Percentiles rank a stretch among this genome's conserved stretches.
phyloP scores from a whole-genome alignment of 2,888 invertebrate genomes.

The Lymantria dispar region DNA sequence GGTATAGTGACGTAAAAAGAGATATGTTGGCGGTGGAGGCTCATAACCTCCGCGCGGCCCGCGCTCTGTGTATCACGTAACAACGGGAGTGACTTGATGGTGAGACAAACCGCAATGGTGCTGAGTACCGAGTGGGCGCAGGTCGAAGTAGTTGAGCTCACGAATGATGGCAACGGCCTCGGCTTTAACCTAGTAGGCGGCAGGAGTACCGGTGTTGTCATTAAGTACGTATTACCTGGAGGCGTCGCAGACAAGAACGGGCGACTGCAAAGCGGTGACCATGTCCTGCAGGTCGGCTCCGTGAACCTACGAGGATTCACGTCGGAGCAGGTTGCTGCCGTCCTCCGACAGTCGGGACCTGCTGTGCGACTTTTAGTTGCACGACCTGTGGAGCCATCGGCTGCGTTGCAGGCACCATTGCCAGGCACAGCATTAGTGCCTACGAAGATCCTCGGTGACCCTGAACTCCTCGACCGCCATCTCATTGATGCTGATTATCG shows the following conservation, averaged over 20 bases:
- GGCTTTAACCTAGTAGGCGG: conserved; percentile 99
- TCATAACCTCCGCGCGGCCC: conserved; percentile 65
- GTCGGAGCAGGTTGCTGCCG: conserved; percentile 92
- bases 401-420: conserved; percentile 88
- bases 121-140: conserved; percentile 99
- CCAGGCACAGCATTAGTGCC: conserved; percentile 95
- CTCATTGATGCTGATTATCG: conserved; percentile 89
- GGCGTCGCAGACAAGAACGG: conserved; percentile 98
- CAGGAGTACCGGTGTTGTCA: conserved; percentile 98
- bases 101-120: conserved; percentile 84
- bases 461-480: conserved; percentile 93
- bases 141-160: conserved; percentile 98
- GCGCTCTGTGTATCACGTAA: conserved; percentile 66
- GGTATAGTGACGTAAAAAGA: conserved; percentile 21
- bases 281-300: conserved; percentile 97
- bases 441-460: conserved; percentile 94
- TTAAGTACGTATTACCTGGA: conserved; percentile 98
- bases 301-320: conserved; percentile 98
- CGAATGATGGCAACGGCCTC: conserved; percentile 98
- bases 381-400: conserved; percentile 93
- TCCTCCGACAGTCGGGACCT: conserved; percentile 88
- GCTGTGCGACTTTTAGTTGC: conserved; percentile 96
- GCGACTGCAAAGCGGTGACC: conserved; percentile 97
- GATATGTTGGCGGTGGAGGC: conserved; percentile 49
- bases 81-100: conserved; percentile 71